Base-by-base conservation (phyloP, 2,797 vertebrate species). In the Siniperca scherzeri region DNA sequence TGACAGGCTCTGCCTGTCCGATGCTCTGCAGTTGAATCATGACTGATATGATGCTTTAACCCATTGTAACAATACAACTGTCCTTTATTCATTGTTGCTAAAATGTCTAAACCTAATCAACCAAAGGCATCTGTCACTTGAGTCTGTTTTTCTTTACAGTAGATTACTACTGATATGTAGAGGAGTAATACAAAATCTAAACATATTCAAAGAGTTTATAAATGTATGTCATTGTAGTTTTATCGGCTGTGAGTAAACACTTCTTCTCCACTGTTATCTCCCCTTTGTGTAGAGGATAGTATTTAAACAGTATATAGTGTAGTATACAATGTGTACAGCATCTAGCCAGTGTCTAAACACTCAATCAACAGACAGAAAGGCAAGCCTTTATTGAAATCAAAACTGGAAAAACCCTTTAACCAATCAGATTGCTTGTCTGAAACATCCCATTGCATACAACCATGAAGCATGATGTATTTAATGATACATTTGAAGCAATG, bases 1-100 rank as follows among this genome's bases (percentile, higher is more conserved):
- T 50, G 52, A 67, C 46, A 14, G 38, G 25, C 62, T 72, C 73
- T 27, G 40, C 7, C 65, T 70, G 60, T 42, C 21, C 64, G 40
- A 14, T 30, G 30, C 62, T 72, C 73, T 44, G 36, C 42, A 11
- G 46, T n/a, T 55, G 30, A 71, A 55, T 72, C 22, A 74, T 44
- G 21, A 36, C 21, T 46, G 9, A 60, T 25, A 9, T 66, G 7
- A 57, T 25, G 33, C 44, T 67, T 72, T 64, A 57, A 75, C 3
- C 11, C 14, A 36, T 55, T 82, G 10, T n/a, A n/a, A 30, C 11
- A 12, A 55, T 61, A 33, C 16, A 72, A 40, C 38, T 62, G 19
- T 56, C 4, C 10, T 74, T 46, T 44, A 27, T 12, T 74, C 6
- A 27, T 27, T 70, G 14, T 40, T 53, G 13, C 59, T 21, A 66